These are phyloP conservation scores for Caranx ignobilis DNA, from an alignment of 2,113 vertebrate genomes.

Conservation along the genomic window DNA sequence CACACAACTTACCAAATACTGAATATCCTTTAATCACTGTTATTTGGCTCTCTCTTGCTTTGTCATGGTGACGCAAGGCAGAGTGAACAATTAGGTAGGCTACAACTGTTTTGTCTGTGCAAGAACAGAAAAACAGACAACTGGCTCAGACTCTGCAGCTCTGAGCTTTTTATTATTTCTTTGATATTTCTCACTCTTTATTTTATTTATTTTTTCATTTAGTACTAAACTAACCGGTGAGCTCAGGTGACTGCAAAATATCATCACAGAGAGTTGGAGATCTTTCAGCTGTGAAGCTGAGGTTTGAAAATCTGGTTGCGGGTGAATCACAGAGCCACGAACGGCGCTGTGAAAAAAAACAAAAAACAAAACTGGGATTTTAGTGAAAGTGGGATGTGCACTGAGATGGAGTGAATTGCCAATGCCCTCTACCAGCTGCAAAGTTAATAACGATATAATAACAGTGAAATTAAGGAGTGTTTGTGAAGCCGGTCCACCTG, in stretches of 20 bases:
- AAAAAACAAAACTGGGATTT: too few relatives aligned
- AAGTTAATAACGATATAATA: neutral
- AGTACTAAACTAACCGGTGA: neutral
- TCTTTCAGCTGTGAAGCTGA: neutral
- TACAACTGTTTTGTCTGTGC: slow-evolving; percentile 27
- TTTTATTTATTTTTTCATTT: neutral
- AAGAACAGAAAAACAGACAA: slow-evolving; percentile 62
- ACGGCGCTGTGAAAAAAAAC: too few relatives aligned
- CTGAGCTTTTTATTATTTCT: neutral
- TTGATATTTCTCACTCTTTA: neutral
- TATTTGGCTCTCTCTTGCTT: slow-evolving; percentile 65
- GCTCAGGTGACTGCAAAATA: neutral
- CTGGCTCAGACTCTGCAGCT: neutral
- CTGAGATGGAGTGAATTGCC: neutral
- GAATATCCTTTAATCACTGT: slow-evolving; percentile 78
- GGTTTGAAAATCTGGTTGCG: neutral
- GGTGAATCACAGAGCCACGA: too few relatives aligned
- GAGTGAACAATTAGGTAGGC: slow-evolving; percentile 44
- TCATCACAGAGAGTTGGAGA: neutral
- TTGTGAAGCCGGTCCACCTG: neutral
- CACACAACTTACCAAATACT: slow-evolving; percentile 38
- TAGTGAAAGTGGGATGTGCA: too few relatives aligned
- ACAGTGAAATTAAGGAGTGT: neutral
- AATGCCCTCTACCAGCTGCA: too few relatives aligned
- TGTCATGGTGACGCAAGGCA: slow-evolving; percentile 70